These are phyloP conservation scores for Pheosia gnoma DNA, from an alignment of 2,888 invertebrate genomes.

Conservation along the genomic window DNA sequence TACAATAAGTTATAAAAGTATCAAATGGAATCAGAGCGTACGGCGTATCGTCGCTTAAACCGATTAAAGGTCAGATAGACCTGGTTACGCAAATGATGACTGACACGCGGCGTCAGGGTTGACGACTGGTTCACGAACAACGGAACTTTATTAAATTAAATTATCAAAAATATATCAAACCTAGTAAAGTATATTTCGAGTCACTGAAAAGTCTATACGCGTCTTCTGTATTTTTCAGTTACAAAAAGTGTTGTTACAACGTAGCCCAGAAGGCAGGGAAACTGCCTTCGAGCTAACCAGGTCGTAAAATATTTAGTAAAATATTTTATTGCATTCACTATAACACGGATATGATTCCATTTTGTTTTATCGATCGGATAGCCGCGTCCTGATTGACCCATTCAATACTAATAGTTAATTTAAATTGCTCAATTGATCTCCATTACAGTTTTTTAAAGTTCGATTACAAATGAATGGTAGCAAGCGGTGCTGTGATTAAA, in stretches of 20 bases:
- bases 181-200: background rate
- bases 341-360: background rate
- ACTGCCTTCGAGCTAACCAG: no score
- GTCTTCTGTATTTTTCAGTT: no score
- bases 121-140: conserved; percentile 9
- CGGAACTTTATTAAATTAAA: background rate
- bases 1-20: conserved; percentile 13
- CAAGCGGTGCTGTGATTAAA: conserved; percentile 62
- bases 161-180: background rate
- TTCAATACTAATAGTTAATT: conserved; percentile 76
- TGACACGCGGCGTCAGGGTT: conserved; percentile 57
- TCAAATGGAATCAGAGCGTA: conserved; percentile 46
- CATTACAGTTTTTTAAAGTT: conserved; percentile 77
- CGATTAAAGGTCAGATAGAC: conserved; percentile 66
- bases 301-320: no score
- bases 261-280: no score
- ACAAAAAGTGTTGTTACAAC: no score
- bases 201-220: background rate
- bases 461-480: conserved; percentile 68
- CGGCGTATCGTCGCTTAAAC: conserved; percentile 57
- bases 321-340: background rate
- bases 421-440: conserved; percentile 80
- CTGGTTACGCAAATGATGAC: conserved; percentile 67
- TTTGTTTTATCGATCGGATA: conserved; percentile 50
- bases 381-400: conserved; percentile 71